Evolutionary conservation across 2,888 invertebrate species (phyloP), one percentile per base, ranked within the genome.

Genomic region (Xestoiulus laeticollis): DNA sequence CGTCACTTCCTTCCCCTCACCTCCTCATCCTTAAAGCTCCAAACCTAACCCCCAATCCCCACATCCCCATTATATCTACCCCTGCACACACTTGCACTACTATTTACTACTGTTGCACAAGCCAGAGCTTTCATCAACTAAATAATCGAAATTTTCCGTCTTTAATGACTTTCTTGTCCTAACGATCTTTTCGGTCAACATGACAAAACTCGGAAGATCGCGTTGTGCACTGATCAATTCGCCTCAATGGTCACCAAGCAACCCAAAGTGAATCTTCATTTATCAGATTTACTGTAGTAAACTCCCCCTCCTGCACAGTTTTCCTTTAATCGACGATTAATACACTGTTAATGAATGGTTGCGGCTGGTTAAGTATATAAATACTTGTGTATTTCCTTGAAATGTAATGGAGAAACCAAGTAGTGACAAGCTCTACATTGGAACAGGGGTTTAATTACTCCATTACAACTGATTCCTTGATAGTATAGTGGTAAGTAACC

Each of bases 81-180:
- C 19, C 53, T 53, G n/a, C 53, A 16, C 16, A 53, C 19, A 53
- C 19, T n/a, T 16, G 2, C 53, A 16, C 19, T 53, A n/a, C 53
- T 53, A 53, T 53, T 53, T 53, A n/a, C 53, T n/a, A 53, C 53
- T 53, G 53, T n/a, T 53, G 53, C 16, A 53, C 53, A 53, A 53
- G 53, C 53, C 53, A n/a, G 5, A 53, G 53, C 53, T 53, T 53
- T 53, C 53, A 53, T 53, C 53, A n/a, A n/a, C 53, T 53, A 53
- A 53, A 53, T 53, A 53, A 53, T 53, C 53, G 53, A 53, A 53
- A 53, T 53, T 53, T 53, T 53, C 53, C 53, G 53, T 53, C 53
- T n/a, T 53, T 53, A 53, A 53, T 53, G 53, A 53, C 53, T 53
- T 53, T 53, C n/a, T n/a, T 53, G 19, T 16, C n/a, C 53, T n/a